phyloP scores from a whole-genome alignment of 2,113 vertebrate species.

The Chiloscyllium plagiosum region DNA sequence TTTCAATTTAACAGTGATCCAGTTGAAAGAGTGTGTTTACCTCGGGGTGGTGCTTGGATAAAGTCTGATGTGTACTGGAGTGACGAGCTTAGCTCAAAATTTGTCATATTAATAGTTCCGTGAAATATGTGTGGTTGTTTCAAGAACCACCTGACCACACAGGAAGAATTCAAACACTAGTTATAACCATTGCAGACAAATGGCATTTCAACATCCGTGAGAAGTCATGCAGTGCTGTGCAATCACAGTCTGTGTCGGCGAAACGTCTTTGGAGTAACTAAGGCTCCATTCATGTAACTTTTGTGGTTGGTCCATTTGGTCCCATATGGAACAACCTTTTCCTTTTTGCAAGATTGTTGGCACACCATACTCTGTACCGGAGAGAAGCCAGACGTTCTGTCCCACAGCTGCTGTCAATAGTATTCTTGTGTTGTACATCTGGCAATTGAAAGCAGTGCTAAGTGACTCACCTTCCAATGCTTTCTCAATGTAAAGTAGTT shows the following conservation, averaged over 20 bases:
- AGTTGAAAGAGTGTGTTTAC: neutral
- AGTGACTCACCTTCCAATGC: neutral
- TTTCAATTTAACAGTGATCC: neutral
- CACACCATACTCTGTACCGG: neutral
- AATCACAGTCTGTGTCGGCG: neutral
- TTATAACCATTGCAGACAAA: neutral
- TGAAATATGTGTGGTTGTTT: neutral
- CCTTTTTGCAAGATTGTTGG: neutral
- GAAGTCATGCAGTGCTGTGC: neutral
- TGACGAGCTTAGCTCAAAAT: neutral
- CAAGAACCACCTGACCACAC: neutral
- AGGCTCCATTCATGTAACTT: neutral
- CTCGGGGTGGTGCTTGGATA: neutral
- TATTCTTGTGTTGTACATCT: neutral
- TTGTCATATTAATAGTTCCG: neutral
- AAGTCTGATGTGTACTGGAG: neutral
- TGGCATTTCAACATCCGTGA: neutral
- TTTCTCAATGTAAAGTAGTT: neutral
- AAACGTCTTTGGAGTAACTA: neutral
- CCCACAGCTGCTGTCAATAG: neutral
- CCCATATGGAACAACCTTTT: neutral
- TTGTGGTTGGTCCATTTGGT: neutral
- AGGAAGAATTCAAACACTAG: neutral
- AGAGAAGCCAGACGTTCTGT: neutral
- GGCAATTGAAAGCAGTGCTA: neutral